Evolutionary conservation across 2,113 vertebrate species (phyloP).

Genomic region (Coracopsis vasa): DNA sequence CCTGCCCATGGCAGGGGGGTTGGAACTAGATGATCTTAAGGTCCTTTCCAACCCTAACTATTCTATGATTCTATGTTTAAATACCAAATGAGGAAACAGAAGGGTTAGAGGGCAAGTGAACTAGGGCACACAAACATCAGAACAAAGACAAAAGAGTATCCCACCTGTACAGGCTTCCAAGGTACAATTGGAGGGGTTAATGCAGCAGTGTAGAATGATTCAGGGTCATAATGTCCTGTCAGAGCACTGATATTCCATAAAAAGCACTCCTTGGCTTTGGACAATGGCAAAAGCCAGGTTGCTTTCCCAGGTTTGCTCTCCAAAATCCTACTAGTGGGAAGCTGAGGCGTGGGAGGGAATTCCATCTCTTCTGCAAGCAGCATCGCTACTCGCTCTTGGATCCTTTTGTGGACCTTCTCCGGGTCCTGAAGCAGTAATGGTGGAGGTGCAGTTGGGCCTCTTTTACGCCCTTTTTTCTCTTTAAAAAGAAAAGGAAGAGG

Average conservation of each 20-base stretch:
- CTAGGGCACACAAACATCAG: background rate
- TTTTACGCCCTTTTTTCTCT: slow-evolving; percentile 80
- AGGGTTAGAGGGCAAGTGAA: background rate
- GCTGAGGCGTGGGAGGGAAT: slow-evolving; percentile 75
- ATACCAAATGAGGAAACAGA: background rate
- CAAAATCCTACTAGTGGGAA: slow-evolving; percentile 76
- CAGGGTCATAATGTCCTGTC: slow-evolving; percentile 2
- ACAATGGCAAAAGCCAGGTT: background rate
- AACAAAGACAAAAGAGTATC: background rate
- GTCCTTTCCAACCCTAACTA: too few species aligned
- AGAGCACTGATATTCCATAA: slow-evolving; percentile 88
- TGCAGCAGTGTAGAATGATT: slow-evolving; percentile 76
- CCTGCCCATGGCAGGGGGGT: too few species aligned
- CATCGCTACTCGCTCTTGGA: slow-evolving; percentile 81
- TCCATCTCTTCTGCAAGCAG: slow-evolving; percentile 74
- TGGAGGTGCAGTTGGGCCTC: slow-evolving; percentile 63
- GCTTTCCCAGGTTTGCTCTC: background rate
- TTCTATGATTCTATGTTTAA: background rate
- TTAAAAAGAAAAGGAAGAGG: background rate
- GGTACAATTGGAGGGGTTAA: slow-evolving; percentile 76
- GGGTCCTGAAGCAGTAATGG: slow-evolving; percentile 84
- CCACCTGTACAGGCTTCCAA: slow-evolving; percentile 65
- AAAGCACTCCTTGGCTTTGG: slow-evolving; percentile 35
- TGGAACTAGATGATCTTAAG: too few species aligned
- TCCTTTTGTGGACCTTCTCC: slow-evolving; percentile 61